Evolutionary conservation across 2,888 invertebrate species (phyloP).

Genomic region (Cataglyphis cursor): DNA sequence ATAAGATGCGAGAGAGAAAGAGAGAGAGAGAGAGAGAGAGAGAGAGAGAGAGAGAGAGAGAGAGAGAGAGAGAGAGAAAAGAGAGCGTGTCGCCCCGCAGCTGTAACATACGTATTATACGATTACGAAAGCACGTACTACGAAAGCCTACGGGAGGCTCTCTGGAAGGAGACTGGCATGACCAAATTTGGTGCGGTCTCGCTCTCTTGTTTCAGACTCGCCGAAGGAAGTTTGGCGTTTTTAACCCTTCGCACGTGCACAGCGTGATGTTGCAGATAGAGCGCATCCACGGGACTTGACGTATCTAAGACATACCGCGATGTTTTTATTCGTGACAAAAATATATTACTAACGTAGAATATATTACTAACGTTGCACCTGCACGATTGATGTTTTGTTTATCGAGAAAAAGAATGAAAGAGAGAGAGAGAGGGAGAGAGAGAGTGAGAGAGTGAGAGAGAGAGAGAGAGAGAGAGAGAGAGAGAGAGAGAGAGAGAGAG

Average conservation of each 20-base stretch:
- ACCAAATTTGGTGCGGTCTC: constrained; percentile 80
- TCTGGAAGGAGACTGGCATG: constrained; percentile 81
- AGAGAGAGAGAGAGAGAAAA: too few species aligned
- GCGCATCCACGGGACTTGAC: constrained; percentile 1
- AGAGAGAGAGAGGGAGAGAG: neutral
- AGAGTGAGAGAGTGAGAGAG: neutral
- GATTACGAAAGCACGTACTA: constrained; percentile 72
- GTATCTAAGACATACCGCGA: neutral
- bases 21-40: too few species aligned
- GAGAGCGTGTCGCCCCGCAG: constrained; percentile 11
- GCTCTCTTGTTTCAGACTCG: constrained; percentile 61
- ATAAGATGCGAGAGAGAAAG: constrained; percentile 33
- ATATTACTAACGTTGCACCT: neutral
- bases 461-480: neutral
- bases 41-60: neutral
- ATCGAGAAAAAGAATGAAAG: neutral
- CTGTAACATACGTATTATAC: constrained; percentile 61
- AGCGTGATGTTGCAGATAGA: neutral
- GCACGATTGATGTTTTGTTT: constrained; percentile 9
- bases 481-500: neutral
- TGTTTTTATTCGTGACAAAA: constrained; percentile 6
- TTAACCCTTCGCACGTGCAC: constrained; percentile 25
- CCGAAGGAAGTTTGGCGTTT: constrained; percentile 58
- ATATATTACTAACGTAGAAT: constrained; percentile 20
- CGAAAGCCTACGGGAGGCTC: constrained; percentile 74